Base-by-base conservation (phyloP, 2,888 invertebrate species). In the Ctenicera cuprea region DNA sequence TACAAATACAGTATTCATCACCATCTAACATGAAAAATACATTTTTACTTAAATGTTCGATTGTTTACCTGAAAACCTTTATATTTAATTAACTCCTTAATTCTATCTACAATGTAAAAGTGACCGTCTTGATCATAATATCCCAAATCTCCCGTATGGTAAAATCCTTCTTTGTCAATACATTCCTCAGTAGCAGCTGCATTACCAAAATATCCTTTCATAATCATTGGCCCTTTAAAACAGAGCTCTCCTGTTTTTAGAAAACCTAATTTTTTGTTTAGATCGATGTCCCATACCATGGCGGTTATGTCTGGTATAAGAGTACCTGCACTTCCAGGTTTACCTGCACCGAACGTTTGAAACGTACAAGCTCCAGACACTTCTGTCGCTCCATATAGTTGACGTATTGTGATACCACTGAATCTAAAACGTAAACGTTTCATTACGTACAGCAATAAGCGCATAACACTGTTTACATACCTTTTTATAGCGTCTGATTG, bases 11-110 rank as follows among this genome's bases (percentile, higher is more conserved):
- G 14, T 43, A 5, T 26, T 26, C 2, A 26, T 3, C 4, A 43
- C n/a, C n/a, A n/a, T n/a, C n/a, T n/a, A 43, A 43, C 20, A 2
- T 1, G n/a, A 3, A 3, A 48, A 3, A 16, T 48, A 48, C 8
- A 12, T 16, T 12, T 38, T 38, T 2, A 38, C 4, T n/a, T n/a
- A n/a, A n/a, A n/a, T n/a, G n/a, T n/a, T n/a, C n/a, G n/a, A 26
- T 14, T 37, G 5, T 1, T 38, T 38, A 94, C 94, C 90, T 94
- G 92, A 81, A 91, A 93, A 37, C 93, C 95, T 85, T 96, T 95
- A 82, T 94, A 95, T 86, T 96, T 97, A 82, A 96, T 96, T 38
- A 97, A 90, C 83, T 96, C 96, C 84, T 96, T 96, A 16, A 95
- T 87, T 76, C 96, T 88, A 84, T 95, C 96, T 0, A 95, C 93